phyloP scores from a whole-genome alignment of 2,888 invertebrate genomes.

The Sinodicranocentrus sp. region DNA sequence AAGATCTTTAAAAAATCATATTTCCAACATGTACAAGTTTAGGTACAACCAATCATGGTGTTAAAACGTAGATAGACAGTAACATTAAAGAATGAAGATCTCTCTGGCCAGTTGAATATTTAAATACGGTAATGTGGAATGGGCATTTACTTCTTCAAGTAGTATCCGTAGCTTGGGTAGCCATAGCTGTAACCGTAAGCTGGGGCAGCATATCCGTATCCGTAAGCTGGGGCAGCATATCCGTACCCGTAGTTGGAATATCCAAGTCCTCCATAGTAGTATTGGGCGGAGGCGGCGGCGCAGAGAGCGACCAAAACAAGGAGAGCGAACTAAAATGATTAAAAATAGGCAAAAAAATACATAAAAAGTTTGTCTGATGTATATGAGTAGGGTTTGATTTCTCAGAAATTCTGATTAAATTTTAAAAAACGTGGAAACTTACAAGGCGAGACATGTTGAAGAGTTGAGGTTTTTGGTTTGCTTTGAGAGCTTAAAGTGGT shows the following conservation, averaged over 20 bases:
- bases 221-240: constrained; percentile 12
- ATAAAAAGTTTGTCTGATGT: constrained; percentile 3
- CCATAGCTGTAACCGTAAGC: constrained; percentile 9
- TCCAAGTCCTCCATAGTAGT: constrained; percentile 27
- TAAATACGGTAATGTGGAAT: no score
- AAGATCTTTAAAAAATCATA: no score
- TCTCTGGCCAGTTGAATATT: constrained; percentile 37
- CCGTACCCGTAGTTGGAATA: constrained; percentile 26
- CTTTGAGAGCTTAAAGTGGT: constrained; percentile 33
- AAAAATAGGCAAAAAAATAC: neutral
- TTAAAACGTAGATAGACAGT: constrained; percentile 8
- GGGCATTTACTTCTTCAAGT: constrained; percentile 56
- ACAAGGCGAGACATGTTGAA: constrained; percentile 67
- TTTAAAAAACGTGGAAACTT: constrained; percentile 23
- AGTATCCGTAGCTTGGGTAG: neutral
- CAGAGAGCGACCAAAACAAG: constrained; percentile 58
- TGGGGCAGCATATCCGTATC: neutral
- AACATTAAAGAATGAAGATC: constrained; percentile 34
- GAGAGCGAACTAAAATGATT: constrained; percentile 52
- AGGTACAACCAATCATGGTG: constrained; percentile 30
- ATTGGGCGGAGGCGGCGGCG: constrained; percentile 52
- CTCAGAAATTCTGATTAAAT: neutral
- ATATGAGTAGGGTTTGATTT: no score
- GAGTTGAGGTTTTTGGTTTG: constrained; percentile 46
- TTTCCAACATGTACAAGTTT: no score